Percentiles rank a stretch among this genome's conserved stretches.
Evolutionary conservation across 1,140 invertebrate genomes (phyloP).

Genomic region (Drosophila sproati): DNA sequence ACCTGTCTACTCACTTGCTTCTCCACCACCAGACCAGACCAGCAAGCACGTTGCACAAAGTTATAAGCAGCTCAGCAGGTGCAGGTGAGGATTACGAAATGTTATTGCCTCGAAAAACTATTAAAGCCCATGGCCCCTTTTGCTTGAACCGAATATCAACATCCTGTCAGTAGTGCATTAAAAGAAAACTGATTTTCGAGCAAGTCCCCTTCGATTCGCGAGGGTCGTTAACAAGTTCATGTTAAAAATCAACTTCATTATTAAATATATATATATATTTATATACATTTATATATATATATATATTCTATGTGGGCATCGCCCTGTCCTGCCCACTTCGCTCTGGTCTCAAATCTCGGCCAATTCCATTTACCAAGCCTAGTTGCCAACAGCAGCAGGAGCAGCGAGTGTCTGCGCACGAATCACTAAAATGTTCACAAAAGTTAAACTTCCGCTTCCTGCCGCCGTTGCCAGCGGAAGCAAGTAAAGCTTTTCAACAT

Average conservation of each 20-base stretch:
- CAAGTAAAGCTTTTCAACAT: conserved; percentile 82
- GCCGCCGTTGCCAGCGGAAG: conserved; percentile 64
- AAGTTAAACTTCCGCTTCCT: conserved; percentile 83
- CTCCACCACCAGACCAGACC: no score
- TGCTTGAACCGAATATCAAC: conserved; percentile 30
- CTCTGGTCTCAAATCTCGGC: conserved; percentile 2
- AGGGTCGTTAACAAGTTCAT: conserved; percentile 28
- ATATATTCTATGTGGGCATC: not conserved
- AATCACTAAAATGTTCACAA: conserved; percentile 82
- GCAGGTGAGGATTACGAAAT: conserved; percentile 68
- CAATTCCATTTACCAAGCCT: conserved; percentile 17
- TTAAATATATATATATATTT: conserved; percentile 7
- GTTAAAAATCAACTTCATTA: conserved; percentile 46
- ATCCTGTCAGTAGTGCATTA: conserved; percentile 34
- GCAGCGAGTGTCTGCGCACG: conserved; percentile 67
- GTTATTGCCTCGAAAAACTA: conserved; percentile 66
- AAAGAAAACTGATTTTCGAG: conserved; percentile 31
- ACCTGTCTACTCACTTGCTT: conserved; percentile 11
- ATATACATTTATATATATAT: conserved; percentile 1
- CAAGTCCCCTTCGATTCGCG: conserved; percentile 1
- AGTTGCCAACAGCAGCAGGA: not conserved
- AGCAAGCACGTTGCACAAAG: conserved; percentile 48
- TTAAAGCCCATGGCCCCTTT: conserved; percentile 49
- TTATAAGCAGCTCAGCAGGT: conserved; percentile 75
- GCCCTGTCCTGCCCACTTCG: not conserved